phyloP scores from a whole-genome alignment of 1,140 invertebrate genomes.

The Paraescarpia echinospica region DNA sequence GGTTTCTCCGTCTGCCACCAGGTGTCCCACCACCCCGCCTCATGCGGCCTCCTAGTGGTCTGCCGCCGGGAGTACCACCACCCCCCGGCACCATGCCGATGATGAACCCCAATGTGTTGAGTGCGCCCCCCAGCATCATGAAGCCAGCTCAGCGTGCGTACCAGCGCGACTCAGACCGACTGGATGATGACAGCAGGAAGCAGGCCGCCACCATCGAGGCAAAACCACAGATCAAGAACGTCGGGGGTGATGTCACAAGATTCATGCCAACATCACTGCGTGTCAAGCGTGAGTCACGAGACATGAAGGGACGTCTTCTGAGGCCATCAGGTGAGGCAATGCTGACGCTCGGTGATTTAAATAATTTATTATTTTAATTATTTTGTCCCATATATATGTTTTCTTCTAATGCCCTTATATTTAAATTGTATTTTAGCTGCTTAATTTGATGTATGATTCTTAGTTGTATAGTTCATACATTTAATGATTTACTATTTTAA shows the following conservation, averaged over 20 bases:
- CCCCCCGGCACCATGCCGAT: constrained; percentile 43
- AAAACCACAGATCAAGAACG: constrained; percentile 90
- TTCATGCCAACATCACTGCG: constrained; percentile 91
- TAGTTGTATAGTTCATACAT: too few species aligned
- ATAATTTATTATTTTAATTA: too few species aligned
- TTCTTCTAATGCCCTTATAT: too few species aligned
- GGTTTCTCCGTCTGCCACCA: constrained; percentile 23
- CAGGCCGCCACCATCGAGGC: constrained; percentile 83
- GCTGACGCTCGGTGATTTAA: neutral
- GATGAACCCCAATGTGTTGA: constrained; percentile 74
- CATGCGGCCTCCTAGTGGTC: constrained; percentile 59
- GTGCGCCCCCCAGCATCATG: constrained; percentile 80
- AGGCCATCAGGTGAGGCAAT: constrained; percentile 24
- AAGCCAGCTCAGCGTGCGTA: constrained; percentile 49
- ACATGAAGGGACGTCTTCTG: constrained; percentile 43
- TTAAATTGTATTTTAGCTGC: too few species aligned
- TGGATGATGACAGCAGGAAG: neutral
- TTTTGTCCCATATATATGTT: too few species aligned
- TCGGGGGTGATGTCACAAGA: constrained; percentile 90
- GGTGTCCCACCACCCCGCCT: constrained; percentile 63
- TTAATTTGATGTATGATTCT: too few species aligned
- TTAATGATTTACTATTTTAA: too few species aligned
- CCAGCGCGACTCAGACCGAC: neutral
- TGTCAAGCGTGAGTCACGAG: constrained; percentile 76
- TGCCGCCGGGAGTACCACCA: constrained; percentile 40